Evolutionary conservation across 2,113 vertebrate species (phyloP), one percentile per base, ranked within the genome.

Genomic region (Stomatorhinus ivindoensis): DNA sequence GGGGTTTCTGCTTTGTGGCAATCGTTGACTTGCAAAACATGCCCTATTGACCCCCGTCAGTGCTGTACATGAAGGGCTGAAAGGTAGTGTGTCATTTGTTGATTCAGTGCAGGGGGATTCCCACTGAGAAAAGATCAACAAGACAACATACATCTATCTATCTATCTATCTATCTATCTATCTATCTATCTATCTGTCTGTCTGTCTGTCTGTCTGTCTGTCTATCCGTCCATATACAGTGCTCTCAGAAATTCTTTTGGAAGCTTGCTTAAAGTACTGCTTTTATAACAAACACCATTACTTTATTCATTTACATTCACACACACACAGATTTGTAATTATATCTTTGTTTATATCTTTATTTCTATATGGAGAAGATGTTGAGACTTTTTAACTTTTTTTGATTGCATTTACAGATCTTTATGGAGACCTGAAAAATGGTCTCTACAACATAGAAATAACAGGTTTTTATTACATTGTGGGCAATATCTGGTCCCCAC

Each of bases 1-100:
- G 91, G 89, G 21, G 82, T 76, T 89, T 24, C 90, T 89, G 91
- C 89, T 94, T 92, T 90, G 90, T 90, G 88, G 21, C 82, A 86
- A 92, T 50, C 86, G 90, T 92, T 92, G 92, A 94, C 89, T 93
- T 91, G 91, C 91, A 92, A 92, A 93, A 91, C 90, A 88, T 46
- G 35, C 51, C 87, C 83, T 9, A 58, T 91, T 86, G 88, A 88
- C 65, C 61, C 73, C 2, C 53, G 61, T 69, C 88, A 88, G 86
- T 89, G 4, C 88, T 76, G 31, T 46, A 27, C 82, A 7, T 91
- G 76, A 31, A 76, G 89, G 65, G 76, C 90, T 19, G 3, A 86
- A 24, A 24, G 91, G 89, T 92, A 76, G 10, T 31, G 58, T 86
- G 53, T 35, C 4, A 86, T 65, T 50, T 61, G 24, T 50, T 58